Base-by-base conservation (phyloP, 2,113 vertebrate genomes). In the Misgurnus mizolepis region DNA sequence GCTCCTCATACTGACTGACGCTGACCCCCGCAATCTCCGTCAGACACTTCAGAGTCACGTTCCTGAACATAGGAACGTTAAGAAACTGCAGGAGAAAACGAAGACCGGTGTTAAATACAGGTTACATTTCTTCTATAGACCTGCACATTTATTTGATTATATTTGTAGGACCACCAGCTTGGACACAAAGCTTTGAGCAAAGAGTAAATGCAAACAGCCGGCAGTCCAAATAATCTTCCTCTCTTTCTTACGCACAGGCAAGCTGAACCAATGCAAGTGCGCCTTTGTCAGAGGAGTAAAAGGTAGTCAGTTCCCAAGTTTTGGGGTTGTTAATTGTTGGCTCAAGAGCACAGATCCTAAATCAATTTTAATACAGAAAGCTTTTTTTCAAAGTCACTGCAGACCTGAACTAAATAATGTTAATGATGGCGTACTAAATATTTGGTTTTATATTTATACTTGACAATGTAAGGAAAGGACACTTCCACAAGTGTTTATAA, bases 61-160 rank as follows among this genome's bases (percentile, higher is more conserved):
- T 98, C 82, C 96, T 94, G 85, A 98, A 98, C 97, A 98, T 98
- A 8, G 97, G 97, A 75, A 98, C 97, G 88, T 98, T 97, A 90
- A 98, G 89, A 89, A 98, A 98, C 96, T 98, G 86, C 73, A 53
- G 70, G 75, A 73, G 6, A 5, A 50, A 62, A 45, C 39, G 69
- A 6, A 12, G 43, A 18, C 5, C 40, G 12, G 45, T 43, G 4
- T 0, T 12, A 14, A 27, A 66, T 12, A 53, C 49, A 53, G 3
- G 10, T 12, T 14, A 17, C 4, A 0, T n/a, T n/a, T 56, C 6
- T n/a, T 56, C 53, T 6, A 56, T 6, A 56, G 55, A 56, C n/a
- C 5, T n/a, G 6, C 17, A n/a, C 5, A n/a, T n/a, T n/a, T n/a
- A 56, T n/a, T 14, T 2, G 7, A 15, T 3, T 7, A 64, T 53